These are phyloP conservation scores for Lasioglossum calceatum DNA, from an alignment of 2,888 invertebrate genomes.

Conservation along the genomic window DNA sequence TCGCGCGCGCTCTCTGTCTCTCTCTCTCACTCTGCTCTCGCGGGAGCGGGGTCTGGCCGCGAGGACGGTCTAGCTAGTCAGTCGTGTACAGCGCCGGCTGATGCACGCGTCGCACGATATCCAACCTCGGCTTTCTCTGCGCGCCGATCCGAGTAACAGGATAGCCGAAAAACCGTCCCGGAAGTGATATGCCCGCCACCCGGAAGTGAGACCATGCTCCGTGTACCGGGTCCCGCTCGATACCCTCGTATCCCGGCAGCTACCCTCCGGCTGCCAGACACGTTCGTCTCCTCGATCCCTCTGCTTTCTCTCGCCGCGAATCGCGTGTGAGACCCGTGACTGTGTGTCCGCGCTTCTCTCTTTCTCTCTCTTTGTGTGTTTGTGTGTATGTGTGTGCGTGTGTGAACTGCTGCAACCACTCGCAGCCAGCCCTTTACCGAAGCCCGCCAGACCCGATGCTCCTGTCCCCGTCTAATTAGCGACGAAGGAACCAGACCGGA, in stretches of 20 bases:
- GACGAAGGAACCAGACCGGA: constrained; percentile 1
- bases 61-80: constrained; percentile 53
- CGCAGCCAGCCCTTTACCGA: background rate
- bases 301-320: background rate
- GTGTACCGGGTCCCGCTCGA: background rate
- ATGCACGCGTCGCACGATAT: constrained; percentile 55
- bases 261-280: constrained; percentile 2
- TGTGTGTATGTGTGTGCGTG: background rate
- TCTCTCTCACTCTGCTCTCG: constrained; percentile 7
- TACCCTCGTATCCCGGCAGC: background rate
- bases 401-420: background rate
- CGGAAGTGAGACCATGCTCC: constrained; percentile 12
- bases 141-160: background rate
- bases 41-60: constrained; percentile 14
- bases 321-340: background rate
- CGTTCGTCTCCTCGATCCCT: background rate
- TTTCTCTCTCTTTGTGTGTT: background rate
- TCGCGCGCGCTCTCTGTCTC: background rate
- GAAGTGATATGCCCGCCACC: constrained; percentile 5
- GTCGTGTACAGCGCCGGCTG: constrained; percentile 67
- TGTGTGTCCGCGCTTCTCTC: background rate
- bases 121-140: background rate
- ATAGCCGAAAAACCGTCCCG: background rate
- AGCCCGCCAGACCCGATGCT: constrained; percentile 4
- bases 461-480: constrained; percentile 17